Conservation (phyloP, 2,113 vertebrate genomes). For the Laterallus jamaicensis region DNA sequence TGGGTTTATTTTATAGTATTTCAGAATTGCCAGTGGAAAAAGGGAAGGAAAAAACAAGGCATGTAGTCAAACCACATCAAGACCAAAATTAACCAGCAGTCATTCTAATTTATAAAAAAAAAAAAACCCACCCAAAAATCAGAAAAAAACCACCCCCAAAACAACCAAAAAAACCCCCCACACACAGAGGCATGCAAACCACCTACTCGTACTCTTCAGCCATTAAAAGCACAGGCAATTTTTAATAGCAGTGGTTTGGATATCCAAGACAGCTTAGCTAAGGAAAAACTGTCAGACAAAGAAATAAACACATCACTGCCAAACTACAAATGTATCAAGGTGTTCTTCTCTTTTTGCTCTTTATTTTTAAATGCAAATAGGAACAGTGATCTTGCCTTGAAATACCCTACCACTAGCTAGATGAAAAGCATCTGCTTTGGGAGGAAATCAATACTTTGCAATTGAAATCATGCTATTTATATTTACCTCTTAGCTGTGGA, state of each 20-base stretch:
- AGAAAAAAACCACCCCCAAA: too few species aligned
- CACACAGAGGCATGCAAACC: background rate
- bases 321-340: background rate
- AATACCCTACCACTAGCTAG: background rate
- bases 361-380: background rate
- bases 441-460: slow-evolving; percentile 42
- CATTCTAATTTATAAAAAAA: background rate
- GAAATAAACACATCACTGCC: background rate
- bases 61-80: background rate
- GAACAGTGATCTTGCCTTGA: background rate
- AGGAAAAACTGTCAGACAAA: slow-evolving; percentile 12
- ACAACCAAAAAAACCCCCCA: background rate
- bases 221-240: background rate
- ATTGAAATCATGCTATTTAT: slow-evolving; percentile 33
- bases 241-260: background rate
- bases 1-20: background rate
- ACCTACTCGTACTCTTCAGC: background rate
- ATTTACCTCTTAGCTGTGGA: slow-evolving; percentile 31
- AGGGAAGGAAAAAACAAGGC: background rate
- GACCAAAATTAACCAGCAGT: background rate
- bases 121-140: too few species aligned
- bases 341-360: background rate
- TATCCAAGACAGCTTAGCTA: background rate
- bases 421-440: slow-evolving; percentile 25
- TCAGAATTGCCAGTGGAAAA: background rate